phyloP scores from a whole-genome alignment of 2,113 vertebrate species.

The Hucho hucho region DNA sequence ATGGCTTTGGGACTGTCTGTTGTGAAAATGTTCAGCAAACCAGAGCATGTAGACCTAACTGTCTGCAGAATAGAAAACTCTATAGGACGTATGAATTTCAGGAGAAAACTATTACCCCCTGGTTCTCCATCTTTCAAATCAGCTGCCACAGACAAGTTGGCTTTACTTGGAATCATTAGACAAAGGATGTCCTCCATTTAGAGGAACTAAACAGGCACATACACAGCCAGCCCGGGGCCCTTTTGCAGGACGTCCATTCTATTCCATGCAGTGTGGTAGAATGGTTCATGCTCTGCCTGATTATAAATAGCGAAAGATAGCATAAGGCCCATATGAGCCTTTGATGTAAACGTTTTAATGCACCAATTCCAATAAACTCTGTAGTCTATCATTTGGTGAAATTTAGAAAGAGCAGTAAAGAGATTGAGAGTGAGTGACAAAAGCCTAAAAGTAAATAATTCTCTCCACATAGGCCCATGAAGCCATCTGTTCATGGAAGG shows the following conservation, averaged over 20 bases:
- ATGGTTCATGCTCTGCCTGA: neutral
- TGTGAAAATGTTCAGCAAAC: neutral
- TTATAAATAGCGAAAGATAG: neutral
- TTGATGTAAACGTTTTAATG: neutral
- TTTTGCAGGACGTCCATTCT: neutral
- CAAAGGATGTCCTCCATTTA: neutral
- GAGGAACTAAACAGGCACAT: neutral
- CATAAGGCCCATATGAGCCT: neutral
- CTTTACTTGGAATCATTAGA: neutral
- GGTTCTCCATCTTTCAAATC: neutral
- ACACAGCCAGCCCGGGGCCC: neutral
- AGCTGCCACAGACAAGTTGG: neutral
- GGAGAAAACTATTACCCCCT: neutral
- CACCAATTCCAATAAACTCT: neutral
- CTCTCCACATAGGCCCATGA: neutral
- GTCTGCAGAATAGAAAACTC: neutral
- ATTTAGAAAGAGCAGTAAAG: neutral
- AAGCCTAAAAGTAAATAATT: neutral
- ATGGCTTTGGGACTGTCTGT: neutral
- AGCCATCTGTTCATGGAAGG: neutral
- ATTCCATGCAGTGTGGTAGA: neutral
- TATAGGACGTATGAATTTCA: neutral
- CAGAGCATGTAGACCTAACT: neutral
- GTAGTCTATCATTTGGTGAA: neutral
- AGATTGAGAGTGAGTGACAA: neutral